These are phyloP conservation scores for Teleogryllus oceanicus DNA, from an alignment of 2,888 invertebrate species.

Conservation along the genomic window DNA sequence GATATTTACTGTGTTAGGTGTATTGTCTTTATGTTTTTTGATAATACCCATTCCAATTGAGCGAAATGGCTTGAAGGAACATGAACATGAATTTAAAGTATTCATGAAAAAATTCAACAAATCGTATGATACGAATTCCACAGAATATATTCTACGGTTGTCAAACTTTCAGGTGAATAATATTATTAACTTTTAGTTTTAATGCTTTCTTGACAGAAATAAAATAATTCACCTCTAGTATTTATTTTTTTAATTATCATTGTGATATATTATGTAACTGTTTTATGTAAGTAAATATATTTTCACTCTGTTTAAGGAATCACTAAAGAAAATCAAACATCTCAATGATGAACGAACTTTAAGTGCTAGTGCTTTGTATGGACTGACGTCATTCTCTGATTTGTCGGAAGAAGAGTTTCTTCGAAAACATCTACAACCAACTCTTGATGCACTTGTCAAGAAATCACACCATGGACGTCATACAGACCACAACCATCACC, in stretches of 20 bases:
- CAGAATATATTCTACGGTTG: constrained; percentile 53
- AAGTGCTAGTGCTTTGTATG: constrained; percentile 55
- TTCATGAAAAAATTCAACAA: constrained; percentile 56
- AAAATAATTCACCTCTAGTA: background rate
- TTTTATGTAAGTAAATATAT: constrained; percentile 19
- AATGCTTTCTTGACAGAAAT: constrained; percentile 32
- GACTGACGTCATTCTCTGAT: constrained; percentile 60
- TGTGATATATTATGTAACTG: background rate
- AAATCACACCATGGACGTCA: constrained; percentile 27
- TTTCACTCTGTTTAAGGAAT: constrained; percentile 48
- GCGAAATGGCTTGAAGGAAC: constrained; percentile 43
- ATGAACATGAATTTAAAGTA: constrained; percentile 49
- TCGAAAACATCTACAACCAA: constrained; percentile 49
- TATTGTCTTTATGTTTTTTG: constrained; percentile 49
- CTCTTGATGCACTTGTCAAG: constrained; percentile 40
- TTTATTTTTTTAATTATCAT: too few relatives aligned
- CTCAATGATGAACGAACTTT: constrained; percentile 51
- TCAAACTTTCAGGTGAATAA: constrained; percentile 54
- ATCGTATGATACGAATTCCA: constrained; percentile 51
- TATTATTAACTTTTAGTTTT: constrained; percentile 29
- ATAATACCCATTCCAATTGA: constrained; percentile 49
- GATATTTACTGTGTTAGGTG: constrained; percentile 43
- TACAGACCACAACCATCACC: constrained; percentile 31
- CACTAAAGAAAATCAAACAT: constrained; percentile 51
- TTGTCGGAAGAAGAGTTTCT: constrained; percentile 60